Conservation (phyloP, 2,888 invertebrate genomes). For the Drosophila yooni region DNA sequence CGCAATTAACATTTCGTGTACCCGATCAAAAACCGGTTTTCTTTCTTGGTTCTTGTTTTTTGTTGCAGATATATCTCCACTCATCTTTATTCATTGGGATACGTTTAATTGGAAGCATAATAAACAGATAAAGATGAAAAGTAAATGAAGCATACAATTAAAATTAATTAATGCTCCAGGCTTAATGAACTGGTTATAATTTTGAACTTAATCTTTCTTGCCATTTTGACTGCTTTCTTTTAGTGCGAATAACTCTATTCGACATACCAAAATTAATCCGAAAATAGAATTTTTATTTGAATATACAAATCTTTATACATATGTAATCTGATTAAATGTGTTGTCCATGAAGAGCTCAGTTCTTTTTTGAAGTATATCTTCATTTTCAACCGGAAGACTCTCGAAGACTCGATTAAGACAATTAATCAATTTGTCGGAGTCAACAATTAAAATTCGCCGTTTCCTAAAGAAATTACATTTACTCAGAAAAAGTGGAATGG, state of each 20-base stretch:
- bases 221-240: not conserved
- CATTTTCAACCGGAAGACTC: not conserved
- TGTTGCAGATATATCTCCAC: not conserved
- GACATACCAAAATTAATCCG: not conserved
- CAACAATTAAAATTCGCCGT: constrained; percentile 16
- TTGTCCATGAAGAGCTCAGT: not conserved
- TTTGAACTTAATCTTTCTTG: not conserved
- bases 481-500: not conserved
- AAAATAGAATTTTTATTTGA: not conserved
- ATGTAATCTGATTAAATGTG: not conserved
- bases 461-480: not conserved
- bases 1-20: constrained; percentile 12
- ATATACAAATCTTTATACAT: not conserved
- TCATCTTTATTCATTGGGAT: constrained; percentile 22
- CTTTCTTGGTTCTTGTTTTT: not conserved
- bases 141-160: not conserved
- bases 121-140: not conserved
- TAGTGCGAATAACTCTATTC: not conserved
- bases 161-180: not conserved
- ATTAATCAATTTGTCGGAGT: constrained; percentile 12
- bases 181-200: constrained; percentile 1
- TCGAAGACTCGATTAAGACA: constrained; percentile 9
- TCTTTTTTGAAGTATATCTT: not conserved
- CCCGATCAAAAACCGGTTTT: constrained; percentile 22
- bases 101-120: constrained; percentile 4